Percentiles rank a stretch among this genome's conserved stretches.
Evolutionary conservation across 1,140 invertebrate genomes (phyloP).

Genomic region (Zaprionus camerounensis): DNA sequence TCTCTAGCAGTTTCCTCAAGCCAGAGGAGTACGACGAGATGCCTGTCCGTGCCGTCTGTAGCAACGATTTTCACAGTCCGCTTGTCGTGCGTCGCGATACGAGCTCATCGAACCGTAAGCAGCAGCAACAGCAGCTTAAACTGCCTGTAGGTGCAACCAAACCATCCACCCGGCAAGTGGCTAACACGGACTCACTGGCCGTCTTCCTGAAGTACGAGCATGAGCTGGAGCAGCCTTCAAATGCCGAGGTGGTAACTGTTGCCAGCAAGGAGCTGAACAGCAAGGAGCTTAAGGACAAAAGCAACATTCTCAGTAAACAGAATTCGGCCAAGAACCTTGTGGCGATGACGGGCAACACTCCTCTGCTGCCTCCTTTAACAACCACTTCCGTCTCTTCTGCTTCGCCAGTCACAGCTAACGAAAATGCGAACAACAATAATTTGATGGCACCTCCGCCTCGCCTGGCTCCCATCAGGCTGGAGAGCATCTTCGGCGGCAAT

Average conservation of each 20-base stretch:
- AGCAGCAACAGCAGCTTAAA: constrained; percentile 63
- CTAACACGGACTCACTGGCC: constrained; percentile 82
- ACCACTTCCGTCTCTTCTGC: constrained; percentile 2
- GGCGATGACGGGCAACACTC: constrained; percentile 15
- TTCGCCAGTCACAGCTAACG: constrained; percentile 29
- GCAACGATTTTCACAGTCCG: constrained; percentile 80
- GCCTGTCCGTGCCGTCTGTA: constrained; percentile 79
- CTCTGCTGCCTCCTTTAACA: constrained; percentile 56
- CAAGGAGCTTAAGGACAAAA: constrained; percentile 83
- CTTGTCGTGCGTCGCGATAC: constrained; percentile 74
- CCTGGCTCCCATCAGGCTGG: constrained; percentile 62
- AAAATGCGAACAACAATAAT: constrained; percentile 49
- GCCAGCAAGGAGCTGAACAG: constrained; percentile 61
- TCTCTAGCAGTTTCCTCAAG: constrained; percentile 82
- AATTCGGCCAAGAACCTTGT: constrained; percentile 77
- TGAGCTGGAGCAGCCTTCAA: constrained; percentile 75
- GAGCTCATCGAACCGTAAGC: constrained; percentile 75
- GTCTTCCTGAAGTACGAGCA: constrained; percentile 83
- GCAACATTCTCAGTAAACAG: constrained; percentile 81
- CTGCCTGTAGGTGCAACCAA: constrained; percentile 42
- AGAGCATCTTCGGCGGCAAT: constrained; percentile 59
- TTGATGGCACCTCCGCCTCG: constrained; percentile 49
- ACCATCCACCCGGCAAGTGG: constrained; percentile 45
- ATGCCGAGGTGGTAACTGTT: constrained; percentile 42
- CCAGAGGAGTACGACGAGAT: constrained; percentile 84